Evolutionary conservation across 2,888 invertebrate species (phyloP), one percentile per base, ranked within the genome.

Genomic region (Tipula vernalis): DNA sequence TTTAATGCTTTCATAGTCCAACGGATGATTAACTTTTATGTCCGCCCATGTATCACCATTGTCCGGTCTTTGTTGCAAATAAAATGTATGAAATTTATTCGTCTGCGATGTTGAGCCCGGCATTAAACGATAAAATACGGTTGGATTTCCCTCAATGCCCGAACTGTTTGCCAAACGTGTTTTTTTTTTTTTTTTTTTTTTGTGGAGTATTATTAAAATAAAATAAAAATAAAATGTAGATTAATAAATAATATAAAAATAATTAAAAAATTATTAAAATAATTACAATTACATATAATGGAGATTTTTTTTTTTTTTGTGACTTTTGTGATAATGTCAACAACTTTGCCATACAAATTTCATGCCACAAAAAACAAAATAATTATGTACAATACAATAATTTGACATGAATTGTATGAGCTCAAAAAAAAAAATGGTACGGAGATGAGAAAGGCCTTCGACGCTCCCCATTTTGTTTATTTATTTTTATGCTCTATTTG

Each of bases 31-130:
- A 89, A 98, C 98, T 93, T 98, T 97, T 91, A 98, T 97, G 91
- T 98, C 98, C 6, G 98, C 98, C 97, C 98, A 98, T 89, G 98
- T 98, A 91, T 96, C 96, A 88, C 97, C 97, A 91, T 97, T 96
- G 90, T 98, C 97, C 88, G 96, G 95, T 90, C 98, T 94, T 93
- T 98, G 98, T 94, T 98, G 98, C 89, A 98, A 94, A 92, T 98
- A 98, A 92, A 98, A 98, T 88, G 98, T 98, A 92, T 98, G 97
- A 92, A 95, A 95, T 92, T 98, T 98, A 93, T 98, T 98, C 89
- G 98, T 98, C 92, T 98, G 98, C 6, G 98, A 97, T 87, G 98
- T 98, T 47, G 98, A 98, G 88, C 98, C 98, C 88, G 97, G 97
- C 96, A 98, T 98, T 91, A 98, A 93, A 88, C 96, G 96, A 93